Percentiles rank a stretch among this genome's conserved stretches.
phyloP scores from a whole-genome alignment of 2,113 vertebrate genomes.

The Suricata suricatta region DNA sequence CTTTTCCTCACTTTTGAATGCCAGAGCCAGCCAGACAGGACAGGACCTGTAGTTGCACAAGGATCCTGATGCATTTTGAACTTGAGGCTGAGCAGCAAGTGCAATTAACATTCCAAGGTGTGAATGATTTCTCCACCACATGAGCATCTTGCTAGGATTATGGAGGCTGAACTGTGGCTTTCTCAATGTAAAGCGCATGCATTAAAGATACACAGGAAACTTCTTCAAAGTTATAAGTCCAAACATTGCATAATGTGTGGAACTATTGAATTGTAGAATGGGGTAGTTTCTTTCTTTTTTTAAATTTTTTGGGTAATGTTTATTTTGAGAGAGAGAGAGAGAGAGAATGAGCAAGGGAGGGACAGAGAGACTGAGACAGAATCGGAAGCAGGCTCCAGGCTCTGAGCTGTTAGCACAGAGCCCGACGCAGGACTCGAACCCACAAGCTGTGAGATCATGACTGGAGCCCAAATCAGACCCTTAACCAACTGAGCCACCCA shows the following conservation, averaged over 20 bases:
- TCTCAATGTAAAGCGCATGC: neutral
- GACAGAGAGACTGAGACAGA: too few relatives aligned
- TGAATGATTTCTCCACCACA: fast-evolving
- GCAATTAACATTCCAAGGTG: slow-evolving; percentile 4
- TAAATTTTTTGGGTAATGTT: too few relatives aligned
- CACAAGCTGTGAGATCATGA: too few relatives aligned
- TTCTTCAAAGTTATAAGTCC: neutral
- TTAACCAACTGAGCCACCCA: too few relatives aligned
- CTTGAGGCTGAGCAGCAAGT: neutral
- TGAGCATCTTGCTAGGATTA: neutral
- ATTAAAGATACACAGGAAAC: neutral
- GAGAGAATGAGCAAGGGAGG: too few relatives aligned
- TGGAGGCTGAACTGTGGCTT: neutral
- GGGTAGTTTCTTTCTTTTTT: neutral
- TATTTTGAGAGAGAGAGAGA: too few relatives aligned
- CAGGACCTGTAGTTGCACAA: neutral
- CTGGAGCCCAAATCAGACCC: too few relatives aligned
- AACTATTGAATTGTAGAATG: neutral
- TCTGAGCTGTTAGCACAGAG: too few relatives aligned
- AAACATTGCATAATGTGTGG: neutral
- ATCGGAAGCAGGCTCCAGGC: too few relatives aligned
- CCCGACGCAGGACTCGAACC: too few relatives aligned
- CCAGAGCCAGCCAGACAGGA: neutral
- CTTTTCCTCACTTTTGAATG: slow-evolving; percentile 33
- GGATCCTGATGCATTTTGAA: neutral